These are phyloP conservation scores for Haliclona indistincta DNA, from an alignment of 37 sponge, comb jelly and placozoan species.

Conservation along the genomic window DNA sequence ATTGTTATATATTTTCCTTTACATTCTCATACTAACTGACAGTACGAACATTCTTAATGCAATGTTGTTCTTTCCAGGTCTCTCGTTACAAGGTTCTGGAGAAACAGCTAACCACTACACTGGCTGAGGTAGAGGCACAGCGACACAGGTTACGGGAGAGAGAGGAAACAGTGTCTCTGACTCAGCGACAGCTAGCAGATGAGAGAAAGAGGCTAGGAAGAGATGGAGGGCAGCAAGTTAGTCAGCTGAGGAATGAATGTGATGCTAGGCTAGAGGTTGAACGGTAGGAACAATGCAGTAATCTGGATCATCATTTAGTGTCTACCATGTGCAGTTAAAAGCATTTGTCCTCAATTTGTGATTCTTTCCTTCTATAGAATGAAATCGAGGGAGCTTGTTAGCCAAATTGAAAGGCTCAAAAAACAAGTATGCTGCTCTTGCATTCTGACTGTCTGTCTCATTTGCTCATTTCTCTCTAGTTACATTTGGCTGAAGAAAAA, in stretches of 20 bases:
- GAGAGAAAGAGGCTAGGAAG: not conserved
- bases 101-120: slow-evolving; percentile 17
- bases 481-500: slow-evolving; percentile 41
- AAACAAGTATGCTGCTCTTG: slow-evolving; percentile 41
- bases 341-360: too few species aligned
- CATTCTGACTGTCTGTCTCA: not conserved
- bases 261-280: too few species aligned
- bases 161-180: slow-evolving; percentile 13
- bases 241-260: not conserved
- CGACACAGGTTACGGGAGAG: slow-evolving; percentile 10
- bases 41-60: not conserved
- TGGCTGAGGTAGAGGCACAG: slow-evolving; percentile 11
- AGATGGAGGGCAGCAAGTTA: not conserved
- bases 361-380: slow-evolving; percentile 20
- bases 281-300: too few species aligned
- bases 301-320: too few species aligned
- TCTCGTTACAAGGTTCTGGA: slow-evolving; percentile 13
- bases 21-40: too few species aligned
- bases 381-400: slow-evolving; percentile 43
- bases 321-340: too few species aligned
- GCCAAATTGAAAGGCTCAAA: slow-evolving; percentile 32
- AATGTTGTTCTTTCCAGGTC: not conserved
- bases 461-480: slow-evolving; percentile 16
- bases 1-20: too few species aligned
- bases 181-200: not conserved